Percentiles rank a stretch among this genome's conserved stretches.
These are phyloP conservation scores for Ectobius pallidus DNA, from an alignment of 2,888 invertebrate genomes.

Conservation along the genomic window DNA sequence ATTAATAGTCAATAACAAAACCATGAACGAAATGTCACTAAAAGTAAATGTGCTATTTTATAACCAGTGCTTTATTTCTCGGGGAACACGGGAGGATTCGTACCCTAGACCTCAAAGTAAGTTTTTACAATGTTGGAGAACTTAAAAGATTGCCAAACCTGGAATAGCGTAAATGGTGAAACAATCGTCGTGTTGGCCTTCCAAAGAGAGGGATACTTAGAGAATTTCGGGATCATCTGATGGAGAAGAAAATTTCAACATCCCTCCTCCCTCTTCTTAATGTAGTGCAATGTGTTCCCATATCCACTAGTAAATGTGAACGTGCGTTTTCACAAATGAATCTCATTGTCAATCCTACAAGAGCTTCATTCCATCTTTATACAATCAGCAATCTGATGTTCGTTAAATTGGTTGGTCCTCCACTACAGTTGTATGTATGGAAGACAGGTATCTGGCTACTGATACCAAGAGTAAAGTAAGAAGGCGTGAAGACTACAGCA, in stretches of 20 bases:
- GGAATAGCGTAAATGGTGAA: no score
- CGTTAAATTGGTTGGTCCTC: conserved; percentile 16
- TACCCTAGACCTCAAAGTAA: no score
- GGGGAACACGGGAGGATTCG: no score
- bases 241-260: conserved; percentile 1
- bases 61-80: no score
- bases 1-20: no score
- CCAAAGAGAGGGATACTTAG: neutral
- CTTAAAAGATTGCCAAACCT: no score
- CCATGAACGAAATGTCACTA: no score
- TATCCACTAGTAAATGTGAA: conserved; percentile 3
- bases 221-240: neutral
- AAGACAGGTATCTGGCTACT: neutral
- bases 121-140: no score
- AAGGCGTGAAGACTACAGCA: neutral
- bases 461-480: conserved; percentile 15
- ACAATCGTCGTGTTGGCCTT: neutral
- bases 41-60: no score
- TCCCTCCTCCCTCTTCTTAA: neutral
- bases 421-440: neutral
- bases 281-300: neutral
- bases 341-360: conserved; percentile 1
- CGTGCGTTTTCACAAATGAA: neutral
- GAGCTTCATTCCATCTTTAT: neutral
- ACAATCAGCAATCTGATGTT: conserved; percentile 7